phyloP scores from a whole-genome alignment of 2,797 vertebrate genomes.

The Diceros bicornis region DNA sequence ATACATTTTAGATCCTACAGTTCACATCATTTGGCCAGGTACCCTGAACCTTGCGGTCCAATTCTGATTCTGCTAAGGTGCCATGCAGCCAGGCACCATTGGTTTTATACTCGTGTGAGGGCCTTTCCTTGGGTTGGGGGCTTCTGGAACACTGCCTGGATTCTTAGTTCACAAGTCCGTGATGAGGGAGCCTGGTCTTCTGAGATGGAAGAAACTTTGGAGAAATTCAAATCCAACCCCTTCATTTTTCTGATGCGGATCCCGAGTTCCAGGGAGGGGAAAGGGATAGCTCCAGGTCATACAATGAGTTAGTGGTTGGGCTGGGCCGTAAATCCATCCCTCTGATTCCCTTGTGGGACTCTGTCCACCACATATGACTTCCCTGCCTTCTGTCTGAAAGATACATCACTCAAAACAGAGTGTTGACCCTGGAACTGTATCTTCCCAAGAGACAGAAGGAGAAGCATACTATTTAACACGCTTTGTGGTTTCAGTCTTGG shows the following conservation, averaged over 20 bases:
- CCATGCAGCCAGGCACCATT: neutral
- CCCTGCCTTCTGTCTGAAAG: slow-evolving; percentile 33
- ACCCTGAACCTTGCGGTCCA: neutral
- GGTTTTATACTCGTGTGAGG: neutral
- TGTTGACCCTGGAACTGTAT: slow-evolving; percentile 4
- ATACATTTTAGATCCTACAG: neutral
- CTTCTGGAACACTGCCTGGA: slow-evolving; percentile 7
- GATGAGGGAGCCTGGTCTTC: neutral
- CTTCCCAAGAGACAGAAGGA: slow-evolving; percentile 58
- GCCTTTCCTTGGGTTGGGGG: neutral
- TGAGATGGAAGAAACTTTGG: slow-evolving; percentile 23
- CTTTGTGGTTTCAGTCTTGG: slow-evolving; percentile 57
- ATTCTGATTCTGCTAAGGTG: neutral
- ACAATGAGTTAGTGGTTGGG: slow-evolving; percentile 23
- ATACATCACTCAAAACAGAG: neutral
- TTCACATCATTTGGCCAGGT: neutral
- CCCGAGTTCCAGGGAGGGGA: neutral
- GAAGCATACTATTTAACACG: slow-evolving; percentile 50
- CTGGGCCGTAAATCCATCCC: neutral
- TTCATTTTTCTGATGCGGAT: neutral
- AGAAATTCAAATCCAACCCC: neutral
- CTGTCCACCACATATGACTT: neutral
- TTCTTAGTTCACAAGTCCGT: neutral
- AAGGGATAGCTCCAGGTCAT: neutral
- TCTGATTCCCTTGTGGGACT: neutral